Base-by-base conservation (phyloP, 53 echinoderm and acorn worm genomes). In the Arbacia lixula region DNA sequence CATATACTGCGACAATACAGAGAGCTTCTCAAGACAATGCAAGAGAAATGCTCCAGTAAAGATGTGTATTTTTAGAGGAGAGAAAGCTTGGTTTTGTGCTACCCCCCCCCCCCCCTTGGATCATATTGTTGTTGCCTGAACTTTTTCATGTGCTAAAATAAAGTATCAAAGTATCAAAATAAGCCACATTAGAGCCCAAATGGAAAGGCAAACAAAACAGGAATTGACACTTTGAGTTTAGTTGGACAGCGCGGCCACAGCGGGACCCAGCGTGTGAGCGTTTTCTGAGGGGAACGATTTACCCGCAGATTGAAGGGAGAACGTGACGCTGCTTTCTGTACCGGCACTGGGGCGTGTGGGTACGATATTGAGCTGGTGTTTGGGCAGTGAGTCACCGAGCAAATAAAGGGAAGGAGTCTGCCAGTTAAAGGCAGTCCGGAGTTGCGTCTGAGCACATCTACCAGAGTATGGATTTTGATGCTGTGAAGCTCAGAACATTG, bases 101-200 rank as follows among this genome's bases (percentile, higher is more conserved):
- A 6, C 46, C 8, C 52, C 52, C 52, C 20, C 25, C 31, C 73
- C 58, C 40, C 58, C 60, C 21, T 57, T 77, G 78, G 78, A 36
- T 77, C 39, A 20, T 77, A 77, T 77, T 76, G 36, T 77, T 57
- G 40, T 77, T 58, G 40, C 57, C 36, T 77, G 74, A 37, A 56
- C 60, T 77, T 77, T 77, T 36, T 52, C 21, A 46, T 74, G 74
- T 74, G 74, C 74, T 33, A 74, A 74, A 53, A 74, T 21, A 50
- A 74, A 74, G 74, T 17, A 74, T 10, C 74, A 74, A 53, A 74
- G 74, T 74, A 52, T 74, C 74, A 32, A 74, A 74, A 74, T 53
- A 20, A 46, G 74, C 74, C 74, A 74, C 74, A 74, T 74, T 74
- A 74, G 74, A 53, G 74, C 74, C 74, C 74, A 74, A 74, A 74